Evolutionary conservation across 2,113 vertebrate species (phyloP).

Genomic region (Zapornia atra): DNA sequence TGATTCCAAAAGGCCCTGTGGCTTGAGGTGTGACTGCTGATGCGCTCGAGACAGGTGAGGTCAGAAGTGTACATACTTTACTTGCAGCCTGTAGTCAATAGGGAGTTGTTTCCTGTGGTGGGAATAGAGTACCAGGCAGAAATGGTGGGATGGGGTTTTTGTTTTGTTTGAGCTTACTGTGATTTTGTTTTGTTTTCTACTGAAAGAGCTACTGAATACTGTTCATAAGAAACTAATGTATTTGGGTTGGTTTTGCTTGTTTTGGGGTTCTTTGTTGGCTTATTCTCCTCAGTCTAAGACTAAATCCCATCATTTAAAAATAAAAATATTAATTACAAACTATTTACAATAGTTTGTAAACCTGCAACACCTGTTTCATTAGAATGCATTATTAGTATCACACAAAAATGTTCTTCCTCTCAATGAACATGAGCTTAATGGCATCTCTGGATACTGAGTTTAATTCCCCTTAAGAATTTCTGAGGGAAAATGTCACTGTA

Average conservation of each 20-base stretch:
- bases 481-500: background rate
- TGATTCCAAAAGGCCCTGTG: accelerated
- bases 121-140: background rate
- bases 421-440: background rate
- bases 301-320: background rate
- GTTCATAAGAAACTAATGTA: background rate
- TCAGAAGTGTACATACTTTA: background rate
- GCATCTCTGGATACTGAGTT: background rate
- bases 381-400: background rate
- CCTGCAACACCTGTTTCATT: background rate
- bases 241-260: background rate
- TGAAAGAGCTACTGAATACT: background rate
- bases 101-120: background rate
- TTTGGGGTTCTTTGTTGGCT: background rate
- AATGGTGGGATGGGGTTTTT: no score
- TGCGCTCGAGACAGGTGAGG: background rate
- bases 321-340: background rate
- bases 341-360: background rate
- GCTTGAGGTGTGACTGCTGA: background rate
- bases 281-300: background rate
- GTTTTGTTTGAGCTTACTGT: background rate
- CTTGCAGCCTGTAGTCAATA: background rate
- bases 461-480: background rate
- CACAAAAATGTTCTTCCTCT: background rate
- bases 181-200: background rate